Conservation (phyloP, 1,140 invertebrate species). For the Sitophilus oryzae region DNA sequence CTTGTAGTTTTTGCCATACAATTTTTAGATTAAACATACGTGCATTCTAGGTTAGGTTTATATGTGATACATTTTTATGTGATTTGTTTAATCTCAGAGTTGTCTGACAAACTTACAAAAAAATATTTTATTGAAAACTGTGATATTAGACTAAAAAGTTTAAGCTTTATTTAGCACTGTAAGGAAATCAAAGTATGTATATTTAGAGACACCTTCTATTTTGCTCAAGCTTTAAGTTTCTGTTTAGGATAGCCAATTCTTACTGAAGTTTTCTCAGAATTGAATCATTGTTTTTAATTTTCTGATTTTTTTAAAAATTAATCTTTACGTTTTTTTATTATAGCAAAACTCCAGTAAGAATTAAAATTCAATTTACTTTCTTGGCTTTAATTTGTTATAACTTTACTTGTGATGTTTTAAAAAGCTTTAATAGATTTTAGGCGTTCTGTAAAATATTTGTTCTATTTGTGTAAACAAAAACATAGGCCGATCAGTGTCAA, state of each 20-base stretch:
- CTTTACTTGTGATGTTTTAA: slow-evolving; percentile 1
- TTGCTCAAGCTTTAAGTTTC: slow-evolving; percentile 44
- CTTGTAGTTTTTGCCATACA: too few relatives aligned
- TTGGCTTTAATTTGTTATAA: neutral
- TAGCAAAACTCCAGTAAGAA: too few relatives aligned
- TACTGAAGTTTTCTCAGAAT: too few relatives aligned
- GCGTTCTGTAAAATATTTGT: too few relatives aligned
- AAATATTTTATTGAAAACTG: neutral
- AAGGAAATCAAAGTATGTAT: too few relatives aligned
- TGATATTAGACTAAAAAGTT: slow-evolving; percentile 4
- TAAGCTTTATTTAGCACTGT: slow-evolving; percentile 11
- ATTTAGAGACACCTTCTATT: slow-evolving; percentile 28
- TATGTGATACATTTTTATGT: neutral
- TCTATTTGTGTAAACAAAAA: too few relatives aligned
- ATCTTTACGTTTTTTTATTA: too few relatives aligned
- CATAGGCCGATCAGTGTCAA: slow-evolving; percentile 41
- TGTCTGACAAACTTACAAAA: neutral
- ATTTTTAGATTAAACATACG: too few relatives aligned
- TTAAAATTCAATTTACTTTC: neutral
- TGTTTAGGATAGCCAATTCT: slow-evolving; percentile 3
- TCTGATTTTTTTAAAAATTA: too few relatives aligned
- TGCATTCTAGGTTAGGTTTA: too few relatives aligned
- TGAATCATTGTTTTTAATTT: too few relatives aligned
- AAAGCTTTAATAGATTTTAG: slow-evolving; percentile 28
- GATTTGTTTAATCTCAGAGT: neutral